Evolutionary conservation across 1,140 invertebrate species (phyloP).

Genomic region (Saccostrea glomerata): DNA sequence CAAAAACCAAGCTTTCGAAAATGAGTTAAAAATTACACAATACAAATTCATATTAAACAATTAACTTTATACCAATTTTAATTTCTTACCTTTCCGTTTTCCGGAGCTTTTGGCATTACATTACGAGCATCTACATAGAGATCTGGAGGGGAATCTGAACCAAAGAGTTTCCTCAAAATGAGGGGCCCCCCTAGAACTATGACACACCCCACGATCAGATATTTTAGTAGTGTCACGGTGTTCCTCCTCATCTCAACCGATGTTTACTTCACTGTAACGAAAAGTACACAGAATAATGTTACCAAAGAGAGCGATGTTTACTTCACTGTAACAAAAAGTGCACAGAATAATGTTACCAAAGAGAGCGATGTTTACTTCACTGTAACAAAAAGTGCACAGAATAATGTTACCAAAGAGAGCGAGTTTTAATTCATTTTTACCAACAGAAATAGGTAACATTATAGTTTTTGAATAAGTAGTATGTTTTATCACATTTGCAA

Average conservation of each 20-base stretch:
- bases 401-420: not conserved
- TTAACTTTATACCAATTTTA: not conserved
- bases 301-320: not conserved
- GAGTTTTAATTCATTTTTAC: too few relatives aligned
- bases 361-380: not conserved
- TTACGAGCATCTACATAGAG: slow-evolving; percentile 58
- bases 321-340: slow-evolving; percentile 3
- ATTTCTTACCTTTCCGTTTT: not conserved
- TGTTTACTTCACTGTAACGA: slow-evolving; percentile 9
- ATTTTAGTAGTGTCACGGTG: slow-evolving; percentile 60
- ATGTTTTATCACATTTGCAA: too few relatives aligned
- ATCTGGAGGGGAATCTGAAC: slow-evolving; percentile 49
- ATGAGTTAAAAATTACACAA: not conserved
- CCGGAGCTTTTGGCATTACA: slow-evolving; percentile 47
- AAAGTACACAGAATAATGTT: not conserved
- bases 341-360: not conserved
- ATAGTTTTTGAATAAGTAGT: too few relatives aligned
- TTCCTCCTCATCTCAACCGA: slow-evolving; percentile 55
- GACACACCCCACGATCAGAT: slow-evolving; percentile 58
- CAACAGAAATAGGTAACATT: too few relatives aligned
- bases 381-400: not conserved
- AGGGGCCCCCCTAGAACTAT: slow-evolving; percentile 59
- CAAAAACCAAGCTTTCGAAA: not conserved
- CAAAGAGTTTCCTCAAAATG: slow-evolving; percentile 56
- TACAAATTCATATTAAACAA: not conserved